phyloP scores from a whole-genome alignment of 1,140 invertebrate genomes.

The Drosophila orena region DNA sequence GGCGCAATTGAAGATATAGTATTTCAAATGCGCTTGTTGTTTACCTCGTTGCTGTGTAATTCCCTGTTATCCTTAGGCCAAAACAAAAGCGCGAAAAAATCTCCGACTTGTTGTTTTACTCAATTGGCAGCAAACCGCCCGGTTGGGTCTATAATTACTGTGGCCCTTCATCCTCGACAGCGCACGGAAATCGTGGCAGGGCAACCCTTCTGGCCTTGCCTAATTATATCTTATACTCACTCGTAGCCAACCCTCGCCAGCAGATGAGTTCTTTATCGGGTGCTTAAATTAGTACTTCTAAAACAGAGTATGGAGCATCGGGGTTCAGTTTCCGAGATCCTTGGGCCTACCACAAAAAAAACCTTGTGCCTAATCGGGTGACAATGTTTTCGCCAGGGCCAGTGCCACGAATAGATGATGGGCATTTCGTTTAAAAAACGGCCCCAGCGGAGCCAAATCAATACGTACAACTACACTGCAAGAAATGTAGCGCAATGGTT shows the following conservation, averaged over 20 bases:
- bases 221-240: slow-evolving; percentile 29
- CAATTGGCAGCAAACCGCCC: slow-evolving; percentile 25
- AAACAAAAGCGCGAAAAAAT: slow-evolving; percentile 6
- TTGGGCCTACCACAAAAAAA: slow-evolving; percentile 27
- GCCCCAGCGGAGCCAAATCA: slow-evolving; percentile 1
- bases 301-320: slow-evolving; percentile 11
- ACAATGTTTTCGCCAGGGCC: slow-evolving; percentile 16
- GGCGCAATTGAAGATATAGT: background rate
- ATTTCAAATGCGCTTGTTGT: too few relatives aligned
- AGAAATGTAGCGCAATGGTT: too few relatives aligned
- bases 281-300: slow-evolving; percentile 34
- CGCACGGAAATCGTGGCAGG: slow-evolving; percentile 7
- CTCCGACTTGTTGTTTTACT: slow-evolving; percentile 23
- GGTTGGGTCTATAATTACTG: slow-evolving; percentile 17
- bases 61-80: background rate
- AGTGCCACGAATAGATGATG: slow-evolving; percentile 25
- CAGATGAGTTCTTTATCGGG: slow-evolving; percentile 36
- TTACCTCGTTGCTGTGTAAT: too few relatives aligned
- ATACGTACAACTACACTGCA: slow-evolving; percentile 3
- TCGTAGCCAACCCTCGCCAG: slow-evolving; percentile 2
- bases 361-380: slow-evolving; percentile 50
- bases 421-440: slow-evolving; percentile 1
- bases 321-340: slow-evolving; percentile 7
- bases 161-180: slow-evolving; percentile 18
- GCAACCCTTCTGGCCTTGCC: slow-evolving; percentile 24